Base-by-base conservation (phyloP, 2,113 vertebrate genomes). In the Halichoerus grypus region DNA sequence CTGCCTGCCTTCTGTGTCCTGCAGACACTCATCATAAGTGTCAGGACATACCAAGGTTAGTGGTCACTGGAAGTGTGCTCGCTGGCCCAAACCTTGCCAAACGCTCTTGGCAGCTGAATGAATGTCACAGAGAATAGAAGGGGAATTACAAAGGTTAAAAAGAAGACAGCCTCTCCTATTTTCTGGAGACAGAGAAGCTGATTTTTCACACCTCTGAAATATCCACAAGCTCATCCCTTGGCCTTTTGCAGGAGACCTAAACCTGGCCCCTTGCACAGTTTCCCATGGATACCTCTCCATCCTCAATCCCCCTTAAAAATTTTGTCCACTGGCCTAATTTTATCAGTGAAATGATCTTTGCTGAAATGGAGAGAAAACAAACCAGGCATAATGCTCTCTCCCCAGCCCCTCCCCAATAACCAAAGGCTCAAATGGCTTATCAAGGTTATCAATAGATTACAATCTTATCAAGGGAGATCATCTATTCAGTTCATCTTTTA, bases 11-110 rank as follows among this genome's bases (percentile, higher is more conserved):
- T 99, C 99, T 99, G 99, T 99, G 99, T 99, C 99, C 99, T 99
- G 99, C 99, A 99, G 99, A 99, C 99, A 99, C 99, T 99, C 99
- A 99, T 99, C 99, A 99, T 99, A 99, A 99, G 99, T 99, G 99
- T 99, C 99, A 99, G 99, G 99, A 99, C 99, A 99, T 99, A 99
- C 99, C 99, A 99, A 99, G 99, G 99, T 99, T 99, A 99, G 99
- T 99, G 99, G 99, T 99, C 99, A 99, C 99, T 99, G 99, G 98
- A 99, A 99, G 99, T 99, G 99, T 98, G 98, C 99, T 99, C 96
- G 98, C 99, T 99, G 99, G 99, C 99, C 99, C 98, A 98, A 99
- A 99, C 99, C 99, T 99, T 99, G 99, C 99, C 99, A 99, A 99
- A 98, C 98, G 97, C 98, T 99, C 99, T 99, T 99, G 99, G 99